phyloP scores from a whole-genome alignment of 1,140 invertebrate species.

The Penaeus chinensis region DNA sequence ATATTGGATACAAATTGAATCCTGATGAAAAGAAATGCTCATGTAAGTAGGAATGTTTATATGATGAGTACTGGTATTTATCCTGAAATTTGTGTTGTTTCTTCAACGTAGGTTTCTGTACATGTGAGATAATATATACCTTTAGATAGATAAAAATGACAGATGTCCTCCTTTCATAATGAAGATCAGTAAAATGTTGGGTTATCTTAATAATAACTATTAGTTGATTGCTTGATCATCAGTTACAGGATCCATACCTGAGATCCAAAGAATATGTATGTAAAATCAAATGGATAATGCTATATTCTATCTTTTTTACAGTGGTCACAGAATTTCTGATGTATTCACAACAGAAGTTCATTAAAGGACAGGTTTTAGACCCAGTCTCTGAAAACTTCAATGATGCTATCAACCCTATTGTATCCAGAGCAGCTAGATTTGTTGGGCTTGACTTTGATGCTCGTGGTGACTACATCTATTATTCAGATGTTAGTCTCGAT shows the following conservation, averaged over 20 bases:
- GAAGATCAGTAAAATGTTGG: background rate
- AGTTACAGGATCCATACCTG: background rate
- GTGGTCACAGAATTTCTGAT: conserved; percentile 90
- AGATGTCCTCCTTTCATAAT: background rate
- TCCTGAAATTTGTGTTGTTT: too few relatives aligned
- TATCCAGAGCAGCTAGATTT: conserved; percentile 90
- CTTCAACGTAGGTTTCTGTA: too few relatives aligned
- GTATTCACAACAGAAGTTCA: conserved; percentile 97
- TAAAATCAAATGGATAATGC: background rate
- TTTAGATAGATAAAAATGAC: too few relatives aligned
- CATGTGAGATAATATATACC: too few relatives aligned
- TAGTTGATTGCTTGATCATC: background rate
- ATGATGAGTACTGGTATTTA: too few relatives aligned
- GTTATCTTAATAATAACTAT: background rate
- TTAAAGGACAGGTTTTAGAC: conserved; percentile 92
- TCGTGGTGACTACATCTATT: conserved; percentile 92
- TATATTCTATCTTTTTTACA: conserved; percentile 30
- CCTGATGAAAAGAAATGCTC: conserved; percentile 85
- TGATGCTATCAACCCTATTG: conserved; percentile 86
- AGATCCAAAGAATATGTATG: too few relatives aligned
- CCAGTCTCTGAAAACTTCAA: conserved; percentile 90
- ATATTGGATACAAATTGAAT: conserved; percentile 86
- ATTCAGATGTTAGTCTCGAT: conserved; percentile 96
- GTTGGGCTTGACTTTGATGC: conserved; percentile 98
- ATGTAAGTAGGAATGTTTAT: conserved; percentile 68